Evolutionary conservation across 2,888 invertebrate genomes (phyloP).

Genomic region (Agonopterix arenella): DNA sequence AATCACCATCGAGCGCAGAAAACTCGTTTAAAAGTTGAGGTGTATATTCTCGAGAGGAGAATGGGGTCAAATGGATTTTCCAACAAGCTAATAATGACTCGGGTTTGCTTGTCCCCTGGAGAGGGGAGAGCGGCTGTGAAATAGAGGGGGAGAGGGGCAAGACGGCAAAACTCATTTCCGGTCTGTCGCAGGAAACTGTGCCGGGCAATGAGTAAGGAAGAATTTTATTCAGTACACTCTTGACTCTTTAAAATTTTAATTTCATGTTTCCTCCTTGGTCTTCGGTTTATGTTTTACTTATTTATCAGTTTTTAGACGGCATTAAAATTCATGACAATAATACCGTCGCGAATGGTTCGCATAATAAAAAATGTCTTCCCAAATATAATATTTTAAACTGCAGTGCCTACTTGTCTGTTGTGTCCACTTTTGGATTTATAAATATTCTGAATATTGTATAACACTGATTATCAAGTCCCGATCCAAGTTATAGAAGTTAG

Average conservation of each 20-base stretch:
- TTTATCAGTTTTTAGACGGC: too few relatives aligned
- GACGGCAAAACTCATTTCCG: conserved; percentile 69
- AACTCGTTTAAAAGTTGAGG: conserved; percentile 25
- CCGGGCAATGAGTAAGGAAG: conserved; percentile 62
- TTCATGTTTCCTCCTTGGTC: conserved; percentile 38
- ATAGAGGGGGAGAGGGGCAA: conserved; percentile 19
- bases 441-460: too few relatives aligned
- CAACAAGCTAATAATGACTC: conserved; percentile 55
- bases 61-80: conserved; percentile 40
- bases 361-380: too few relatives aligned
- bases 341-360: too few relatives aligned
- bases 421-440: too few relatives aligned
- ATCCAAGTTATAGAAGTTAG: too few relatives aligned
- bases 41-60: conserved; percentile 22
- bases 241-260: conserved; percentile 46
- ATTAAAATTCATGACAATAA: too few relatives aligned
- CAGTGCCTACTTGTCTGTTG: too few relatives aligned
- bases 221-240: conserved; percentile 49
- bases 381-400: too few relatives aligned
- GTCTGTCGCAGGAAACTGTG: conserved; percentile 54
- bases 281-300: too few relatives aligned
- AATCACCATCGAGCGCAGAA: conserved; percentile 9
- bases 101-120: conserved; percentile 43
- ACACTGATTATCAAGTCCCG: too few relatives aligned
- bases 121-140: conserved; percentile 16